Base-by-base conservation (phyloP, 2,113 vertebrate species). In the Panurus biarmicus region DNA sequence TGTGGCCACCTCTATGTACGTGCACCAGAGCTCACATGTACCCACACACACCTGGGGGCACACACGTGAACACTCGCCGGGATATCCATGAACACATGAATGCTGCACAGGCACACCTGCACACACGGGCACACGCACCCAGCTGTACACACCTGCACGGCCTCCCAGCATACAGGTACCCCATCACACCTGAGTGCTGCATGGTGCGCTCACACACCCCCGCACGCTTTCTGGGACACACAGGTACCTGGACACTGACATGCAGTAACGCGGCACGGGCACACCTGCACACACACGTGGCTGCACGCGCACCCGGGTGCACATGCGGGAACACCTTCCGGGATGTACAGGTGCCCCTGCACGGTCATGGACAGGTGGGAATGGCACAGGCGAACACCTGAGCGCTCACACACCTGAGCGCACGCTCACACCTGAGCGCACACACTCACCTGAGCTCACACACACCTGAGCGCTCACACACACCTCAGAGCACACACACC, bases 21-120 rank as follows among this genome's bases (percentile, higher is more conserved):
- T 5, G 58, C 33, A 7, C 10, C 35, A 7, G 11, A 20, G 26
- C 58, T 50, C 44, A 11, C 66, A 18, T 2, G 19, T 6, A 50
- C 26, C 4, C 26, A 4, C 51, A 5, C 42, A 19, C 58, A 9
- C 14, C 35, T 4, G 17, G 12, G 21, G 22, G 23, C 31, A 14
- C 83, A 18, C 56, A 1, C 3, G 2, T 1, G 26, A 14, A 6
- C 33, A 1, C 53, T 20, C 23, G 1, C 5, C 1, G 6, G 28
- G 48, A 35, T 17, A 1, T 0, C 14, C 42, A 8, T n/a, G 31
- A 14, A 58, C 42, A 35, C 1, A 5, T 0, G 56, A 25, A 4
- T 3, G 47, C 61, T 14, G 35, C 57, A 35, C 24, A 7, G 38
- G 54, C 33, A 58, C 71, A 67, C 71, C 14, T 4, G 12, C 50